Conservation (phyloP, 2,797 vertebrate species). For the Mus minutoides region DNA sequence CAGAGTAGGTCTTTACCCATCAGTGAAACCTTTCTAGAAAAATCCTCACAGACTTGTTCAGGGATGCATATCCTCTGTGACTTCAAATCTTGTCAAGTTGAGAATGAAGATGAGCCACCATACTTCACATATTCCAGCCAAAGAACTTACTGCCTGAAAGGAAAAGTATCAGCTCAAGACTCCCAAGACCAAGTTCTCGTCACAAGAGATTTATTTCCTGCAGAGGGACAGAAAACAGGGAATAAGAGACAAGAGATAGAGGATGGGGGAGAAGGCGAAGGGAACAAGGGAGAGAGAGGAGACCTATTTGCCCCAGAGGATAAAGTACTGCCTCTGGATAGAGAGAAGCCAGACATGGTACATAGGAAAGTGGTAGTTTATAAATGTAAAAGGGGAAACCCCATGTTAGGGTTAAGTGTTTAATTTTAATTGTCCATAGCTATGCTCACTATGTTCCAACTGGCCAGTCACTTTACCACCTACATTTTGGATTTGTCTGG, state of each 20-base stretch:
- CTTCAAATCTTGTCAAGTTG: not conserved
- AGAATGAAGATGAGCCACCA: not conserved
- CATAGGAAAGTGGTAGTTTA: not conserved
- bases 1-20: not conserved
- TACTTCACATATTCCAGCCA: constrained; percentile 10
- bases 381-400: not conserved
- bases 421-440: not conserved
- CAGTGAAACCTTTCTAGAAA: not conserved
- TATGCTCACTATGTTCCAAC: not conserved
- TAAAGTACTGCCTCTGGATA: not conserved
- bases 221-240: not conserved
- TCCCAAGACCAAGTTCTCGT: not conserved
- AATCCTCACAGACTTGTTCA: not conserved
- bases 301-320: not conserved
- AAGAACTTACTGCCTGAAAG: not conserved
- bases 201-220: not conserved
- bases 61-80: not conserved
- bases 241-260: not conserved
- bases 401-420: not conserved
- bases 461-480: not conserved
- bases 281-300: not conserved
- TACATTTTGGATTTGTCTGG: not conserved
- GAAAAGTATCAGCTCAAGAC: not conserved
- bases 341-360: not conserved
- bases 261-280: not conserved